These are phyloP conservation scores for Botia kubotai DNA, from an alignment of 2,797 vertebrate genomes.

Conservation along the genomic window DNA sequence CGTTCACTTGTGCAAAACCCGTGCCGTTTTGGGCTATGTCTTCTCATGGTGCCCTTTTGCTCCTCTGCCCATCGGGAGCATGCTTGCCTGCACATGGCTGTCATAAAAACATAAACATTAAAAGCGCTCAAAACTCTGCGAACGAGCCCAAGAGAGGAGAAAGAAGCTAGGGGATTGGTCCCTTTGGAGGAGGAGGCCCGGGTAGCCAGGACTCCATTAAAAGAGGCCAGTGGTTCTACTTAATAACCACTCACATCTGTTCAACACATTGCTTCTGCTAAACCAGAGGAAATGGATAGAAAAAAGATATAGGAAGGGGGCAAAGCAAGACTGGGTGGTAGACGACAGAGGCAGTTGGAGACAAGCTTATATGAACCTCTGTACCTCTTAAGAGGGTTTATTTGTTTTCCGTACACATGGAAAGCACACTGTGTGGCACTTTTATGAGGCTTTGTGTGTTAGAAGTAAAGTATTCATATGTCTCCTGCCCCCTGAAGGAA, in stretches of 20 bases:
- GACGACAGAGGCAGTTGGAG: constrained; percentile 75
- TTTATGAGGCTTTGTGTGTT: constrained; percentile 58
- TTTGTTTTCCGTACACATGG: constrained; percentile 76
- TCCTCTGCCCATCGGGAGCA: constrained; percentile 62
- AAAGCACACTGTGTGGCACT: constrained; percentile 66
- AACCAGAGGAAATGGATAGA: constrained; percentile 58
- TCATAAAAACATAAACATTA: constrained; percentile 64
- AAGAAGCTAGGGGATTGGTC: constrained; percentile 71
- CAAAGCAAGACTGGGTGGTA: constrained; percentile 70
- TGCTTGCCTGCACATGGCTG: constrained; percentile 62
- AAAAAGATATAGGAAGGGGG: constrained; percentile 49
- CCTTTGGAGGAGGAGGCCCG: constrained; percentile 64
- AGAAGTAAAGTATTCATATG: constrained; percentile 57
- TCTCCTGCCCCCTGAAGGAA: constrained; percentile 32
- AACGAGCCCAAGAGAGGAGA: constrained; percentile 42
- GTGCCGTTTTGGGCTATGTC: neutral
- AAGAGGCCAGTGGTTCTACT: constrained; percentile 73
- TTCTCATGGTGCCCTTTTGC: constrained; percentile 54
- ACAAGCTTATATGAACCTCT: constrained; percentile 67
- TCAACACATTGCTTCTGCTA: constrained; percentile 76
- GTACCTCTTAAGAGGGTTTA: constrained; percentile 73
- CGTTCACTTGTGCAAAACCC: neutral
- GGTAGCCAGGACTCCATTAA: constrained; percentile 74
- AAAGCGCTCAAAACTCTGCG: constrained; percentile 38
- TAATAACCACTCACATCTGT: constrained; percentile 84